Evolutionary conservation across 2,888 invertebrate genomes (phyloP), one percentile per base, ranked within the genome.

Genomic region (Melinaea menophilus): DNA sequence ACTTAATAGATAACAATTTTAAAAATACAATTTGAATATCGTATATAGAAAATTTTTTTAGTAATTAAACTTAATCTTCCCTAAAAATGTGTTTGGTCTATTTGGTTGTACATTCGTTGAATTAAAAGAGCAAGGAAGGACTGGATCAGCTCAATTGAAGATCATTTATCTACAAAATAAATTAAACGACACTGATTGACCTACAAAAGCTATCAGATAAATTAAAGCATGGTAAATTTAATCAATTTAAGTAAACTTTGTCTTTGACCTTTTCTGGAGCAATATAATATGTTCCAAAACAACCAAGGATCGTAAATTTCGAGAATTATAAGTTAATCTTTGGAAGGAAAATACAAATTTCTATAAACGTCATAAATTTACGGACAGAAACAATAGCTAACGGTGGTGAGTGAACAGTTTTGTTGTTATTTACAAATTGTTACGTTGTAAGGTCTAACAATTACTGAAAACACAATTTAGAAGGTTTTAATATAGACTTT

Each of bases 351-450:
- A 70, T 66, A 69, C 58, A 65, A 63, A 65, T 64, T 63, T 63
- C 56, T 66, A 65, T 61, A 63, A 64, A 56, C 57, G 56, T 56
- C 65, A 69, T 63, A 68, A 73, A 74, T 75, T 70, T 69, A 69
- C 68, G 65, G 66, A 64, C 56, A 59, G 63, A 64, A 78, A 82
- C 81, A 84, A 82, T 81, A 71, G 72, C 68, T 58, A 69, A 82
- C 84, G 83, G 84, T 83, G 79, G 77, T 77, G 71, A 72, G 85
- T 88, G 86, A 86, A 84, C 83, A 82, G 85, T 79, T 81, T 82
- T 82, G 85, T 85, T 87, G 82, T 82, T 86, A 84, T 81, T 81
- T 73, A 75, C 73, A 84, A 86, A 87, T 86, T 88, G 86, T 88
- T 86, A 80, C 86, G 71, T 67, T 72, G 79, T 84, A 85, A 79